Conservation (phyloP, 2,888 invertebrate species). For the Pyrgus malvae region DNA sequence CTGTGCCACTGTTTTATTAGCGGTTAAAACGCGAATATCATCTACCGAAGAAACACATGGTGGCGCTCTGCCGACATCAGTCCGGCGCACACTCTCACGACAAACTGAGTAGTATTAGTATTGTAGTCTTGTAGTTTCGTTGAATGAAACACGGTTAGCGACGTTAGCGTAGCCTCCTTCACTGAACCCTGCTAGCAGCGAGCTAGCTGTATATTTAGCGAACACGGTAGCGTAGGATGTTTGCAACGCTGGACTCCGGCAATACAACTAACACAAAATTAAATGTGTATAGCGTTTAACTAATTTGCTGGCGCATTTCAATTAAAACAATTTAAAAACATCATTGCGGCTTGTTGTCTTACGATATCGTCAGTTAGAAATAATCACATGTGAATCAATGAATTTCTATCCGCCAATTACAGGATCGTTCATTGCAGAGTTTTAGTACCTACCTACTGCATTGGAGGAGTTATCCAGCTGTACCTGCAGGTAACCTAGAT, state of each 20-base stretch:
- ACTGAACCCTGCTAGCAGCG: slow-evolving; percentile 17
- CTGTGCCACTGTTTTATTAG: slow-evolving; percentile 1
- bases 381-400: too few species aligned
- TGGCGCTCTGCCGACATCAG: slow-evolving; percentile 19
- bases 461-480: background rate
- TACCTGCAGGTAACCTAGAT: background rate
- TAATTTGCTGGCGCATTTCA: background rate
- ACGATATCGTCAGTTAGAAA: too few species aligned
- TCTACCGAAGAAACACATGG: slow-evolving; percentile 25
- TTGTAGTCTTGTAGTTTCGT: background rate
- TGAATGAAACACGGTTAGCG: slow-evolving; percentile 17
- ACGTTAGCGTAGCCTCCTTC: slow-evolving; percentile 4
- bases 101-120: slow-evolving; percentile 27
- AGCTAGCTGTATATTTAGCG: background rate
- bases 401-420: too few species aligned
- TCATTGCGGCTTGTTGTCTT: background rate
- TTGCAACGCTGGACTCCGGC: background rate
- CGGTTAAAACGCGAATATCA: background rate
- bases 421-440: too few species aligned
- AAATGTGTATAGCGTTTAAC: background rate
- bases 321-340: background rate
- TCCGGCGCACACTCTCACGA: slow-evolving; percentile 25
- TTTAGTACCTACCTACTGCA: too few species aligned
- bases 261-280: background rate
- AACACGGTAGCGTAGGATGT: too few species aligned